Evolutionary conservation across 30 jellyfish, hydroid and myxozoan genomes (phyloP), one percentile per base, ranked within the genome.

Genomic region (Nemopilema nomurai): DNA sequence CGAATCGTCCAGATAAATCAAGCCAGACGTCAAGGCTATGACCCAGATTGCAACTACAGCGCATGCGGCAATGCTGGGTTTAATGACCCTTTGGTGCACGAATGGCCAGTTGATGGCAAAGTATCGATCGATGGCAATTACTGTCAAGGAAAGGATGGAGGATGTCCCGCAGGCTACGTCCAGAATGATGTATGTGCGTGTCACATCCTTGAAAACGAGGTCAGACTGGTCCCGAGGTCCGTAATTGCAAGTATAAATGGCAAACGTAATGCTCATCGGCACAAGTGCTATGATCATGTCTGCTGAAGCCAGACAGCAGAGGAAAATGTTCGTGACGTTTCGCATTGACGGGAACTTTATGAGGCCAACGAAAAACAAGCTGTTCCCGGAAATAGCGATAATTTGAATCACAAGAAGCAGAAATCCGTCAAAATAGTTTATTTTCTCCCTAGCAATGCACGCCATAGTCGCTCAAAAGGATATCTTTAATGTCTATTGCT

Each of bases 71-170:
- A 67, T 17, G 0, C 28, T 70, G 31, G 83, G 70, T 25, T 62
- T 87, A 8, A 92, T 71, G 29, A 81, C 81, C 20, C 92, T 76
- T 50, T 86, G 90, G 67, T 92, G 98, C 22, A 77, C 19, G 50
- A 87, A 92, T n/a, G 98, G 98, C 90, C 91, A 87, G 18, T 77
- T 67, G 8, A 92, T 88, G 18, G 97, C 98, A 22, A 92, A 76
- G 28, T 84, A 93, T 18, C 98, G 84, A 68, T 92, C 98, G 32
- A 92, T 71, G 7, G 98, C 98, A 9, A 92, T 88, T 6, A 87
- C 84, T 20, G 95, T 79, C 67, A 92, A 64, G n/a, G 97, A 87
- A 24, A 71, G 62, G 18, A 92, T 84, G 0, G 98, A 92, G 0
- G 87, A 83, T 8, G 89, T 75, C 19, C 93, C 85, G 49, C 92